phyloP scores from a whole-genome alignment of 1,140 invertebrate species.

The Aphidius gifuensis region DNA sequence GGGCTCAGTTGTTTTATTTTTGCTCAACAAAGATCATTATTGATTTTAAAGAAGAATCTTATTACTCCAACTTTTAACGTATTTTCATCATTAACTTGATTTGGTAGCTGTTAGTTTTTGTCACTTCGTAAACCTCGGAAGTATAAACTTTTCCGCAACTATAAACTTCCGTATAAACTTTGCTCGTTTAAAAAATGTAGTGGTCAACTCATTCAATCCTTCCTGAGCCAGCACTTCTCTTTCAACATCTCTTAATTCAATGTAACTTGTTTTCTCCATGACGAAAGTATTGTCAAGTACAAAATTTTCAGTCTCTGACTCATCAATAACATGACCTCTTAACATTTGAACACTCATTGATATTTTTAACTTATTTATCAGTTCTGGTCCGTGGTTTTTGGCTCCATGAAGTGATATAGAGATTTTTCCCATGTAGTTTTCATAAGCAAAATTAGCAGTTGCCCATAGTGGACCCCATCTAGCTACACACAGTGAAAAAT shows the following conservation, averaged over 20 bases:
- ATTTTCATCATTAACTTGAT: too few relatives aligned
- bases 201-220: conserved; percentile 14
- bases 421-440: conserved; percentile 29
- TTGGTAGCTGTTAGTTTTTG: conserved; percentile 29
- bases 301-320: not conserved
- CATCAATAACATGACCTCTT: conserved; percentile 14
- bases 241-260: not conserved
- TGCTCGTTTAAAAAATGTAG: conserved; percentile 20
- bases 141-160: conserved; percentile 26
- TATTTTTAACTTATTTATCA: conserved; percentile 26
- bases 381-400: conserved; percentile 19
- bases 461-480: conserved; percentile 33
- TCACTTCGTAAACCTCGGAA: conserved; percentile 27
- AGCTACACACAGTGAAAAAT: not conserved
- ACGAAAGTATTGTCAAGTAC: conserved; percentile 1
- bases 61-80: too few relatives aligned
- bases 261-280: conserved; percentile 7
- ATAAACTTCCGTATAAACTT: too few relatives aligned
- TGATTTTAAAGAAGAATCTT: too few relatives aligned
- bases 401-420: too few relatives aligned
- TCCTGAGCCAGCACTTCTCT: conserved; percentile 8
- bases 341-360: conserved; percentile 23
- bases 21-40: too few relatives aligned
- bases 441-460: conserved; percentile 27
- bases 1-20: too few relatives aligned